Evolutionary conservation across 1,140 invertebrate species (phyloP), one percentile per base, ranked within the genome.

Genomic region (Atopsyche davidsoni): DNA sequence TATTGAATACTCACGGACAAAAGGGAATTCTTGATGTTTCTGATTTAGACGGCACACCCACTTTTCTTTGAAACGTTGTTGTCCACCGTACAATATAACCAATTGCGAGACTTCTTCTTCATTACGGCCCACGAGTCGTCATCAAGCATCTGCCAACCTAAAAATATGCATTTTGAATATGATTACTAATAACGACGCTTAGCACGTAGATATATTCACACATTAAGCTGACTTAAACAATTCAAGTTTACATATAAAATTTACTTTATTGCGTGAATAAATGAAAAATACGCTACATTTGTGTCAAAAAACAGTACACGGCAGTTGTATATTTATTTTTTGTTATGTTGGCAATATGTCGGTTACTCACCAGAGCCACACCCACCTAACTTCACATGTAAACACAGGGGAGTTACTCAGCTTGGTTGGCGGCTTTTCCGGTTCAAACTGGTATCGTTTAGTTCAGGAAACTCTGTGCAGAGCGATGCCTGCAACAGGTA

Each of bases 351-450:
- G 36, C 4, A 39, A 19, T 16, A 9, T 39, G 36, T 17, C 4
- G 16, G 13, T 39, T 39, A 28, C 24, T 28, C 24, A 28, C 24
- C 6, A n/a, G 6, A 41, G 46, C 46, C 46, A 49, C 46, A 49
- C 46, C 46, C 46, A 49, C 36, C 46, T 49, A 49, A 49, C 46
- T 49, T 49, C 46, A 49, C 46, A 49, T 28, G 38, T 41, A 49
- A 49, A 49, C 46, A 49, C 24, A 13, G 13, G 2, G n/a, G 16
- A 18, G 38, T 22, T 42, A 23, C n/a, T 22, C 13, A 14, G 9
- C 34, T 14, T 36, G 34, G 22, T 22, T 49, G 36, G 46, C 46
- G 46, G 38, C 35, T 14, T 17, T 31, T 49, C 46, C 35, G 39
- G 46, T 49, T 49, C 39, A 49, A 41, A 49, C 46, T 18, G 24